Evolutionary conservation across 2,888 invertebrate species (phyloP).

Genomic region (Trachelus tabidus): DNA sequence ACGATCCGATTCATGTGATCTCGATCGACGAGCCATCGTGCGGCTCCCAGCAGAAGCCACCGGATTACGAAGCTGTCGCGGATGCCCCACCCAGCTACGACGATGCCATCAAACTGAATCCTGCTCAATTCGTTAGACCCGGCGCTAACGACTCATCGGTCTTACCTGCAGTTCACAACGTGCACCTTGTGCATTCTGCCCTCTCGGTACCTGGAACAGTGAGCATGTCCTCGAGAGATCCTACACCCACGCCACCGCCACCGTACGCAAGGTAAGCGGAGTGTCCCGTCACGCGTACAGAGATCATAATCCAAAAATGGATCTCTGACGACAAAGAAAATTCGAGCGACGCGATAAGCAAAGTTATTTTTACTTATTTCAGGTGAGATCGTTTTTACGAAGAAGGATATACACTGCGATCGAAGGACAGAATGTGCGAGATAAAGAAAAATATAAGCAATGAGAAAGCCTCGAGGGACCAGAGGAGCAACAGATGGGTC

Average conservation of each 20-base stretch:
- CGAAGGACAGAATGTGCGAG: too few species aligned
- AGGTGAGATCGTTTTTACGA: too few species aligned
- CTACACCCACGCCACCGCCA: conserved; percentile 52
- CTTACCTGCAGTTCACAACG: not conserved
- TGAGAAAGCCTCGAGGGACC: too few species aligned
- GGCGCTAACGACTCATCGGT: conserved; percentile 34
- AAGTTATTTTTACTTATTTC: too few species aligned
- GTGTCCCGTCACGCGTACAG: too few species aligned
- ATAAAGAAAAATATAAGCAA: too few species aligned
- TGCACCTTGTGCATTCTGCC: not conserved
- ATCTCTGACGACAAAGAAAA: too few species aligned
- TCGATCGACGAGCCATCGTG: conserved; percentile 70
- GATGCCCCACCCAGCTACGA: conserved; percentile 79
- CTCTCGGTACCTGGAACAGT: conserved; percentile 39
- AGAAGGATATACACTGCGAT: too few species aligned
- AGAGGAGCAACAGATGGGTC: too few species aligned
- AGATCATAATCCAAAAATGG: too few species aligned
- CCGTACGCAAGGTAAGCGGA: conserved; percentile 57
- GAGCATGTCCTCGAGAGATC: conserved; percentile 40
- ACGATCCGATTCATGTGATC: conserved; percentile 76
- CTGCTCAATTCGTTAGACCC: conserved; percentile 67
- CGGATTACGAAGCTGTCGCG: conserved; percentile 78
- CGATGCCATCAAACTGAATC: conserved; percentile 78
- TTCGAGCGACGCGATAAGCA: too few species aligned
- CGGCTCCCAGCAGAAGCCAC: conserved; percentile 76